Evolutionary conservation across 2,888 invertebrate genomes (phyloP).

Genomic region (Ichneumoninae sp.): DNA sequence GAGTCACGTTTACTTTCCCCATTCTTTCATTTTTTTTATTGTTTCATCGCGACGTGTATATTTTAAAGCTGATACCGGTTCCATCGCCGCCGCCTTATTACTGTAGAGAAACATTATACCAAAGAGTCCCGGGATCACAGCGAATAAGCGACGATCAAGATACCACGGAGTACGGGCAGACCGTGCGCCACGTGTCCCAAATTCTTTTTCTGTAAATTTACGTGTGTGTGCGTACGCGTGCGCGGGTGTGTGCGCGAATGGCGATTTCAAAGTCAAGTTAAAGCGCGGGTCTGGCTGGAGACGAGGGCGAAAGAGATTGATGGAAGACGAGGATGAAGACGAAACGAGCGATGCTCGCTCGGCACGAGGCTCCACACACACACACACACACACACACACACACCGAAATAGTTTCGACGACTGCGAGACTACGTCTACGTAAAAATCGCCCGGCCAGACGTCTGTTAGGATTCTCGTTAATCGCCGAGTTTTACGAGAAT

Average conservation of each 20-base stretch:
- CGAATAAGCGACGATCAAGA: conserved; percentile 47
- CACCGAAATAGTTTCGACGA: conserved; percentile 62
- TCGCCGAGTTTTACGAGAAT: conserved; percentile 56
- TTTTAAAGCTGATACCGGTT: conserved; percentile 13
- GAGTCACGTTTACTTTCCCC: neutral
- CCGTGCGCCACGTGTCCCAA: conserved; percentile 22
- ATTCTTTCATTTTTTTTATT: neutral
- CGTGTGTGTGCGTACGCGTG: conserved; percentile 32
- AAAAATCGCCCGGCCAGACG: conserved; percentile 65
- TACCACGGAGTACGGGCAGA: conserved; percentile 26
- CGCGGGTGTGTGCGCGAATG: neutral
- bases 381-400: conserved; percentile 23
- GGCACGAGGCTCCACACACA: conserved; percentile 31
- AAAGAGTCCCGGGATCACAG: conserved; percentile 62
- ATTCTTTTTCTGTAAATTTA: conserved; percentile 14
- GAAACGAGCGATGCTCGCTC: conserved; percentile 51
- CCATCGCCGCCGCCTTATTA: conserved; percentile 38
- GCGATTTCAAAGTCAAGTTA: conserved; percentile 38
- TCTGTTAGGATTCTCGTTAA: conserved; percentile 62
- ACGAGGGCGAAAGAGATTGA: conserved; percentile 60
- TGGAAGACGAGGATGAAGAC: conserved; percentile 64
- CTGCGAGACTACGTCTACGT: conserved; percentile 47
- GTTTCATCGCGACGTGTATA: conserved; percentile 29
- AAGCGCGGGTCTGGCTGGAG: conserved; percentile 45
- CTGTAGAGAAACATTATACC: conserved; percentile 63